Percentiles rank a stretch among this genome's conserved stretches.
These are phyloP conservation scores for Philereme vetulata DNA, from an alignment of 2,888 invertebrate species.

Conservation along the genomic window DNA sequence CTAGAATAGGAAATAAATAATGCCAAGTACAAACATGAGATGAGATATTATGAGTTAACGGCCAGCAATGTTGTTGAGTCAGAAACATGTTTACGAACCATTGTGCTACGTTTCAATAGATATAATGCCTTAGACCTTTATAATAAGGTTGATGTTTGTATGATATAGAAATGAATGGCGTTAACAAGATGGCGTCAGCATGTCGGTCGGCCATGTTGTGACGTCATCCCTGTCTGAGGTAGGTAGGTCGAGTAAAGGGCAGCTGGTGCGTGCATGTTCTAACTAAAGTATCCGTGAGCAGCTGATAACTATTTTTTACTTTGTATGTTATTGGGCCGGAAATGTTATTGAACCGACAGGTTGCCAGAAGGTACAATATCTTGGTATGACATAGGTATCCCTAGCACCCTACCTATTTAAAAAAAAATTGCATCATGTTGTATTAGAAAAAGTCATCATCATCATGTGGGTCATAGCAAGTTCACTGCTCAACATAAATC, in stretches of 20 bases:
- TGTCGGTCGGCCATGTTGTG: constrained; percentile 28
- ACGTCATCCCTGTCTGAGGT: constrained; percentile 28
- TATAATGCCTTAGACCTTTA: neutral
- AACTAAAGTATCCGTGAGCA: constrained; percentile 1
- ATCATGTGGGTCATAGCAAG: too few relatives aligned
- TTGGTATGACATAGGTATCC: neutral
- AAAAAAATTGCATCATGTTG: too few relatives aligned
- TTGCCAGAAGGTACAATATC: neutral
- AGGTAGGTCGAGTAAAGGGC: constrained; percentile 8
- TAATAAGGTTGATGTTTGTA: constrained; percentile 13
- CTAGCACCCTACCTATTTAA: too few relatives aligned
- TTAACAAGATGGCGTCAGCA: constrained; percentile 23
- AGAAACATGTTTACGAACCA: constrained; percentile 21
- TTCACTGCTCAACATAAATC: too few relatives aligned
- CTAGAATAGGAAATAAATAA: neutral
- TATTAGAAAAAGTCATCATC: too few relatives aligned
- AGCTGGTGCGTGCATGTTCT: constrained; percentile 6
- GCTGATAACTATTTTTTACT: constrained; percentile 5
- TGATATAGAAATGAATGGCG: constrained; percentile 2
- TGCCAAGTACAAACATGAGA: constrained; percentile 3
- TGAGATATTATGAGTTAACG: constrained; percentile 20
- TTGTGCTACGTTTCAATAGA: constrained; percentile 1
- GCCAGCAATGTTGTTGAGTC: constrained; percentile 15
- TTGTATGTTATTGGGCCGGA: neutral
- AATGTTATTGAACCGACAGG: constrained; percentile 14